These are phyloP conservation scores for Lutjanus erythropterus DNA, from an alignment of 2,113 vertebrate species.

Conservation along the genomic window DNA sequence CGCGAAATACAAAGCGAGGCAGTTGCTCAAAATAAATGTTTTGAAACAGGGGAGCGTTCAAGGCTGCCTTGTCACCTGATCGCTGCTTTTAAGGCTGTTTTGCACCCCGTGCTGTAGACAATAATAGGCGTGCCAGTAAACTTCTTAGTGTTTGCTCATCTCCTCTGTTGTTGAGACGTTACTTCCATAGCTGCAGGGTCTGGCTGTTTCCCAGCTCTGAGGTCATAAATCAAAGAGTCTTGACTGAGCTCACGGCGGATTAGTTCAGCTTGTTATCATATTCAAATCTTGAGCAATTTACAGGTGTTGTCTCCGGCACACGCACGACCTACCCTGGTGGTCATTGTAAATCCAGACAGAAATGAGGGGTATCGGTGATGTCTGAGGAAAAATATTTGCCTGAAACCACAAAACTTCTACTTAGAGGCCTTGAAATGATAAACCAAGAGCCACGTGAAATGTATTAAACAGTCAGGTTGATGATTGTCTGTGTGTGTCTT, in stretches of 20 bases:
- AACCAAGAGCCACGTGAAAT: conserved; percentile 26
- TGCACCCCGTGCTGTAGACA: conserved; percentile 57
- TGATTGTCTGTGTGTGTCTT: conserved; percentile 42
- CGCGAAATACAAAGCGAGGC: conserved; percentile 63
- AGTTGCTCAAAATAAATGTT: conserved; percentile 78
- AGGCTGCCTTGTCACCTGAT: conserved; percentile 71
- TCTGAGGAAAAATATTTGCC: conserved; percentile 18
- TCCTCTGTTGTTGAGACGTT: conserved; percentile 53
- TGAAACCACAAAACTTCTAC: conserved; percentile 31
- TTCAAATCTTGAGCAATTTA: conserved; percentile 38
- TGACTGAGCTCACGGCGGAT: conserved; percentile 33
- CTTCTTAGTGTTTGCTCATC: conserved; percentile 54
- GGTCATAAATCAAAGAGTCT: conserved; percentile 56
- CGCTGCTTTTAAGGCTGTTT: conserved; percentile 62
- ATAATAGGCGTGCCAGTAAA: conserved; percentile 63
- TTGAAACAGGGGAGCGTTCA: conserved; percentile 61
- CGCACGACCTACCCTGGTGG: neutral
- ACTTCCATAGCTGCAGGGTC: conserved; percentile 49
- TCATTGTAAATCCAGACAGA: conserved; percentile 10
- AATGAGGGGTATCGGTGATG: neutral
- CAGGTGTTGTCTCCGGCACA: conserved; percentile 36
- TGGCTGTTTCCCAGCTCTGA: conserved; percentile 15
- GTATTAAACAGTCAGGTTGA: conserved; percentile 44
- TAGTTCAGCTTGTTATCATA: conserved; percentile 35
- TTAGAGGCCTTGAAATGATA: conserved; percentile 14